Base-by-base conservation (phyloP, 2,888 invertebrate species). In the Uropetala carovei region DNA sequence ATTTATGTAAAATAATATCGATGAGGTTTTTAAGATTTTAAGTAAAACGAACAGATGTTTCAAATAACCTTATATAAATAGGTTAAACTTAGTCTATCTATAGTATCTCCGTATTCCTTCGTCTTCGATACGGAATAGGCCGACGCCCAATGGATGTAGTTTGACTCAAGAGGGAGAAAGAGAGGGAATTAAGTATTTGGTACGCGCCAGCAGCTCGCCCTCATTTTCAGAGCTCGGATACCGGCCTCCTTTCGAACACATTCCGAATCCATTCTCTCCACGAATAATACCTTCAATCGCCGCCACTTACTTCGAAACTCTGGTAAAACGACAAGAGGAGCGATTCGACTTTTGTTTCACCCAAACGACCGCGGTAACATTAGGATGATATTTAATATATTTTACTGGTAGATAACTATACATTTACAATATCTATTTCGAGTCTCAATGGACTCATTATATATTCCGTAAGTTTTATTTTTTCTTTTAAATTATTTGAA, bases 191-290 rank as follows among this genome's bases (percentile, higher is more conserved):
- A 64, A 64, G 64, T 89, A 89, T 89, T 89, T 89, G 89, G 89
- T 89, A 64, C 64, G 89, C 89, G 89, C 30, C 89, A 64, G 64
- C 89, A 22, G 30, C 68, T 43, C 68, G 89, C 43, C 89, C 89
- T 68, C 89, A 64, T 68, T 89, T 68, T 30, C 18, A 30, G 30
- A 59, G 59, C 86, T 86, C 18, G 64, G 43, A n/a, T 10, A 43
- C 60, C 85, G 89, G 64, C 89, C 89, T 89, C 89, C 64, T 89
- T 89, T 89, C 89, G 43, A 43, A n/a, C 64, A 58, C 89, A 89
- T 89, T 89, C 89, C 89, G 64, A 89, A 68, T 89, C 89, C 89
- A 89, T 64, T 89, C 89, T 64, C 43, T n/a, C 64, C 22, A 43
- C 18, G 43, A 68, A 89, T 60, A 89, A 64, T 89, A n/a, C 30